phyloP scores from a whole-genome alignment of 1,140 invertebrate genomes.

The Ooceraea biroi region DNA sequence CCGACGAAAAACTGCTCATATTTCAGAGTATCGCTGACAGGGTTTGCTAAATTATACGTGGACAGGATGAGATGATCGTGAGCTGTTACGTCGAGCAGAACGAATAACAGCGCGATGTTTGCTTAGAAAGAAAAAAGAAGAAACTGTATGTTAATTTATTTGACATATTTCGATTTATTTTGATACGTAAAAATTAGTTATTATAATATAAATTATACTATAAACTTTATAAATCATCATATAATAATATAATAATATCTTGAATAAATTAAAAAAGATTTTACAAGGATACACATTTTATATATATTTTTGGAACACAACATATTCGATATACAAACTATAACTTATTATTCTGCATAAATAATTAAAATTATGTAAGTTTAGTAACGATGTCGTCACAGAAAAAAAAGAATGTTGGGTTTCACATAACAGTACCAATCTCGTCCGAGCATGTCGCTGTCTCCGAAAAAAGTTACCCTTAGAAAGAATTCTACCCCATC shows the following conservation, averaged over 20 bases:
- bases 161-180: not conserved
- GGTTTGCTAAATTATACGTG: constrained; percentile 40
- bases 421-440: constrained; percentile 59
- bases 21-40: constrained; percentile 38
- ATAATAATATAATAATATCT: too few relatives aligned
- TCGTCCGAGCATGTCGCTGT: constrained; percentile 64
- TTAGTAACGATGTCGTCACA: not conserved
- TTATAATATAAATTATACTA: too few relatives aligned
- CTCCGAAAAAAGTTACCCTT: constrained; percentile 78
- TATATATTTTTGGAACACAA: constrained; percentile 2
- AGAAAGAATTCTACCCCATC: constrained; percentile 83
- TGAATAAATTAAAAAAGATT: too few relatives aligned
- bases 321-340: not conserved
- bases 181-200: not conserved
- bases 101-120: not conserved
- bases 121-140: not conserved
- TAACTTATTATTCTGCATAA: not conserved
- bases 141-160: not conserved
- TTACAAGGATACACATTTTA: not conserved
- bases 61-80: not conserved
- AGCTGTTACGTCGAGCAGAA: constrained; percentile 1
- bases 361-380: not conserved
- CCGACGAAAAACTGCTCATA: constrained; percentile 25
- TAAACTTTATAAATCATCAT: not conserved
- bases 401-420: not conserved